Conservation (phyloP, 2,888 invertebrate species). For the Trichogramma evanescens region DNA sequence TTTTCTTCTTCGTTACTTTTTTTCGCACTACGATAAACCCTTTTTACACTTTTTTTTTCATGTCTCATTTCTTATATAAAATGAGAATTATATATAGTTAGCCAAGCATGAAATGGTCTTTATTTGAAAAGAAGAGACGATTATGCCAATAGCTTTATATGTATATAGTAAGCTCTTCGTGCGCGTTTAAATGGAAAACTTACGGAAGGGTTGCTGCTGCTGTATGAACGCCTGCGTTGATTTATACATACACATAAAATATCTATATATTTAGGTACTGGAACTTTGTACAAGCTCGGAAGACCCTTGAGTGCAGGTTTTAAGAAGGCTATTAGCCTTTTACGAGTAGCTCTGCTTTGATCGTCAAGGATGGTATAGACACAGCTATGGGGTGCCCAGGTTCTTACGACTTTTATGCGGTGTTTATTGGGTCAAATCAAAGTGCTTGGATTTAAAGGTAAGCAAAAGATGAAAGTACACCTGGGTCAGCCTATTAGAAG, state of each 20-base stretch:
- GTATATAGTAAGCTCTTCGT: no score
- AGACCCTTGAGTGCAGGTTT: constrained; percentile 13
- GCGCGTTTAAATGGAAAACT: constrained; percentile 8
- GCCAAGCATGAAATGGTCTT: no score
- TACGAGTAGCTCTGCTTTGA: constrained; percentile 14
- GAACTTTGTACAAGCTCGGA: neutral
- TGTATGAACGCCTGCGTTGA: neutral
- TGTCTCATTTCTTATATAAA: neutral
- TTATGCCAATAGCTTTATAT: no score
- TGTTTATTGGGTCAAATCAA: constrained; percentile 18
- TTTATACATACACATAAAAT: neutral
- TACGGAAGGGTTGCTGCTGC: neutral
- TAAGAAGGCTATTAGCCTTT: constrained; percentile 17
- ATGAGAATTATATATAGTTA: no score
- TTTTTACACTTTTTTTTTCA: neutral
- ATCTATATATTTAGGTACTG: constrained; percentile 2
- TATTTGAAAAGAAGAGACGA: no score
- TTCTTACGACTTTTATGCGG: neutral
- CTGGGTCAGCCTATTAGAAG: neutral
- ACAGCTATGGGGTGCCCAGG: no score
- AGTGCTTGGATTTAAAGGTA: no score
- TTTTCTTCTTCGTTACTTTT: no score
- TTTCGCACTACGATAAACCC: no score
- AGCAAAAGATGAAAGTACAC: neutral
- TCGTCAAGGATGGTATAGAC: constrained; percentile 1